Evolutionary conservation across 1,140 invertebrate genomes (phyloP).

Genomic region (Andricus grossulariae): DNA sequence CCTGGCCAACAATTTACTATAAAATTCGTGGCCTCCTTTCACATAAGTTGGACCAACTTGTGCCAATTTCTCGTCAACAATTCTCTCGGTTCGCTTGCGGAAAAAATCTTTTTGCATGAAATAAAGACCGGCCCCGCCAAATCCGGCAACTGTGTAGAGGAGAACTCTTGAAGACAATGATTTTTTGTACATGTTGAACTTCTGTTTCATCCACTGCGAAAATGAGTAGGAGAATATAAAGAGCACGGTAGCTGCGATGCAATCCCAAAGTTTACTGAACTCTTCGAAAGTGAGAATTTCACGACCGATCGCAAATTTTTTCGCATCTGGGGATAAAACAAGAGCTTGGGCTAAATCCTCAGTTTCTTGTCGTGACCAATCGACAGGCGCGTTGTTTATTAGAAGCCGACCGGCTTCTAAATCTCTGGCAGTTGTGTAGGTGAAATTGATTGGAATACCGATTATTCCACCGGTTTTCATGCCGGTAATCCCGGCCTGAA

Average conservation of each 20-base stretch:
- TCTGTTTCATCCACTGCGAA: conserved; percentile 71
- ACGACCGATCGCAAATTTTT: conserved; percentile 86
- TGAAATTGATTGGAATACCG: conserved; percentile 81
- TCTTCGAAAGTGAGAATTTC: conserved; percentile 81
- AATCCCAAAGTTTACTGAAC: conserved; percentile 70
- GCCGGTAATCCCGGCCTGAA: conserved; percentile 74
- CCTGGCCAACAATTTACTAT: conserved; percentile 82
- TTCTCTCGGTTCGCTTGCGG: conserved; percentile 78
- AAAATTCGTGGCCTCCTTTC: conserved; percentile 85
- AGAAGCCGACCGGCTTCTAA: conserved; percentile 73
- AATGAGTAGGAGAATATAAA: conserved; percentile 73
- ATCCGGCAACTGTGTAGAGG: conserved; percentile 37
- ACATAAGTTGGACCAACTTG: conserved; percentile 79
- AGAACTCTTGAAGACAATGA: conserved; percentile 64
- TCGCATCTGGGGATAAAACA: conserved; percentile 83
- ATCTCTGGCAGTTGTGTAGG: conserved; percentile 66
- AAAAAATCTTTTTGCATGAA: conserved; percentile 80
- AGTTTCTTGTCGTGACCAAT: conserved; percentile 80
- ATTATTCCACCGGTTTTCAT: conserved; percentile 77
- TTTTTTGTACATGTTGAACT: conserved; percentile 77
- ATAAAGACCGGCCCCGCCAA: conserved; percentile 70
- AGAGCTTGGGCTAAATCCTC: conserved; percentile 80
- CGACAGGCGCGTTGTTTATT: conserved; percentile 76
- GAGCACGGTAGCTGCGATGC: conserved; percentile 53
- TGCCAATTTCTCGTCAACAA: conserved; percentile 79